Evolutionary conservation across 2,797 vertebrate species (phyloP).

Genomic region (Varecia variegata): DNA sequence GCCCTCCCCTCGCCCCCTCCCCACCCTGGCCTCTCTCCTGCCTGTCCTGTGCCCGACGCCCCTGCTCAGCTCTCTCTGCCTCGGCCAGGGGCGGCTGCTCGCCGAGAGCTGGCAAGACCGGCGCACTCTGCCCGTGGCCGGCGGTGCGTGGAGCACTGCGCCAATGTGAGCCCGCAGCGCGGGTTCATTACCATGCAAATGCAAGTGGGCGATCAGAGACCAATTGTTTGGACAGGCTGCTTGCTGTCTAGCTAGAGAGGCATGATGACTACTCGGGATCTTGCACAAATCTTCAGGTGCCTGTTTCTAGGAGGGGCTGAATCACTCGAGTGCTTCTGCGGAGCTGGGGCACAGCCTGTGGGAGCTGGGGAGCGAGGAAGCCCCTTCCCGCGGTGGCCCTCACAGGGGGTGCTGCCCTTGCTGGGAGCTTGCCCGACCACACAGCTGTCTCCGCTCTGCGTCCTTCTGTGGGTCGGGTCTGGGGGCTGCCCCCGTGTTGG

Average conservation of each 20-base stretch:
- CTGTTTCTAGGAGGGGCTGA: not conserved
- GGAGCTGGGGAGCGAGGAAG: not conserved
- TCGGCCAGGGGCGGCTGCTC: accelerated
- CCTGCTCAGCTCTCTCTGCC: too few relatives aligned
- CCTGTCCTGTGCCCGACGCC: accelerated
- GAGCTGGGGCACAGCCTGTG: not conserved
- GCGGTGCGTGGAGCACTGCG: accelerated
- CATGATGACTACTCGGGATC: not conserved
- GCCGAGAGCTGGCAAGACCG: not conserved
- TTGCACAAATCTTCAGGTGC: not conserved
- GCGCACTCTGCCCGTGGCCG: accelerated
- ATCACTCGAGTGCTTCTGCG: not conserved
- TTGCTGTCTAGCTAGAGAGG: not conserved
- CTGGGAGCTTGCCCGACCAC: not conserved
- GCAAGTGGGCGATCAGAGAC: not conserved
- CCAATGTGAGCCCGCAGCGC: accelerated
- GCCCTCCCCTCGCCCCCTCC: too few relatives aligned
- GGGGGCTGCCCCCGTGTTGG: too few relatives aligned
- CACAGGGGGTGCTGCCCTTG: accelerated
- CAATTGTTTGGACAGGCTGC: accelerated
- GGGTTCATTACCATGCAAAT: not conserved
- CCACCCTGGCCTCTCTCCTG: accelerated
- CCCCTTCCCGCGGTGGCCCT: not conserved
- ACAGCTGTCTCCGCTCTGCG: accelerated
- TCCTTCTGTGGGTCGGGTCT: not conserved